Conservation (phyloP, 2,888 invertebrate species). For the Uropetala carovei region DNA sequence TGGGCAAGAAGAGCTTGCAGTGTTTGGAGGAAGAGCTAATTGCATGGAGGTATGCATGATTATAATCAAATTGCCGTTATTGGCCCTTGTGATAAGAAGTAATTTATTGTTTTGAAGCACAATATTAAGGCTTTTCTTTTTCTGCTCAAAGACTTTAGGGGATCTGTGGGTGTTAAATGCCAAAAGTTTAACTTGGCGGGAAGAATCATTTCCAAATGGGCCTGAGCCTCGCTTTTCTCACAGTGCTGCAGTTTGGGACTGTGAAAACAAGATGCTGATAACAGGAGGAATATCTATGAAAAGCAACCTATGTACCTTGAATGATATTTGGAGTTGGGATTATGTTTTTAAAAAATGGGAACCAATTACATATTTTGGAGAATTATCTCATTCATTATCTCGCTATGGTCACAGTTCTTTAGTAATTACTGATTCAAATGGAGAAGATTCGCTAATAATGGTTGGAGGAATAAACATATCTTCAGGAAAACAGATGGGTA, state of each 20-base stretch:
- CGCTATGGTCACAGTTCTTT: constrained; percentile 74
- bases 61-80: neutral
- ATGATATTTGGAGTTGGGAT: constrained; percentile 69
- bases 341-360: constrained; percentile 70
- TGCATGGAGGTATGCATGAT: constrained; percentile 68
- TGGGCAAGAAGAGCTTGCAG: constrained; percentile 70
- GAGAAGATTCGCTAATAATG: constrained; percentile 71
- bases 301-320: constrained; percentile 70
- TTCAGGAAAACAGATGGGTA: constrained; percentile 72
- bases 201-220: neutral
- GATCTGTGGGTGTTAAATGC: constrained; percentile 58
- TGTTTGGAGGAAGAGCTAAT: constrained; percentile 73
- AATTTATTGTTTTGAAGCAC: neutral
- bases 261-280: constrained; percentile 70
- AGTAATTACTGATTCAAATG: constrained; percentile 68
- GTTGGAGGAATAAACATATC: constrained; percentile 73
- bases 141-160: constrained; percentile 69
- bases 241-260: constrained; percentile 69
- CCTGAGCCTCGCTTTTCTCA: constrained; percentile 72
- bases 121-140: constrained; percentile 68
- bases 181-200: constrained; percentile 15
- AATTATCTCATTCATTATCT: constrained; percentile 67
- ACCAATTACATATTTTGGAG: constrained; percentile 65
- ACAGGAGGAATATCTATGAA: constrained; percentile 71
- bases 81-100: neutral